Conservation (phyloP, 2,888 invertebrate species). For the Ormyrus pomaceus region DNA sequence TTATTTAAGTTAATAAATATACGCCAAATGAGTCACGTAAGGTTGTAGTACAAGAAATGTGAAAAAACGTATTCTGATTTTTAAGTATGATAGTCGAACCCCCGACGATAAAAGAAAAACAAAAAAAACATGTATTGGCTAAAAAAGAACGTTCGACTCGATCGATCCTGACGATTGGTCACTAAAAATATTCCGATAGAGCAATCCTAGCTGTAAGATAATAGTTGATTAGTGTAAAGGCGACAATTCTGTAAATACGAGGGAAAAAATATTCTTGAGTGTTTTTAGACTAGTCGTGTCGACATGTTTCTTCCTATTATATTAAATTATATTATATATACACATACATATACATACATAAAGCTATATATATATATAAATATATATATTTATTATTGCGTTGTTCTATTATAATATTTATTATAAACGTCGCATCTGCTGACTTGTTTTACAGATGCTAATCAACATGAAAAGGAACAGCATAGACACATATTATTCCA, state of each 20-base stretch:
- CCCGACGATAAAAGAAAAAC: conserved; percentile 8
- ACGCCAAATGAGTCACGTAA: conserved; percentile 39
- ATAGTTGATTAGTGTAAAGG: conserved; percentile 63
- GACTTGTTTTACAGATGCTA: conserved; percentile 65
- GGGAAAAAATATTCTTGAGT: conserved; percentile 65
- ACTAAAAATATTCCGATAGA: conserved; percentile 51
- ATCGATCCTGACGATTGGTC: conserved; percentile 56
- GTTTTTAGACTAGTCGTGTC: conserved; percentile 73
- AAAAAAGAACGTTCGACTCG: conserved; percentile 45
- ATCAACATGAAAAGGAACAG: conserved; percentile 53
- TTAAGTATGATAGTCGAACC: conserved; percentile 16
- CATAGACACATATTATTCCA: conserved; percentile 49
- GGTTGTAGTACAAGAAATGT: conserved; percentile 45
- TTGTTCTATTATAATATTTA: conserved; percentile 75
- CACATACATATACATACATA: conserved; percentile 63
- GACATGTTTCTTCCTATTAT: conserved; percentile 73
- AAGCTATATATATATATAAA: conserved; percentile 59
- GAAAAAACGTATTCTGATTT: conserved; percentile 50
- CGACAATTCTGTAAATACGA: conserved; percentile 68
- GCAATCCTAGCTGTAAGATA: conserved; percentile 65
- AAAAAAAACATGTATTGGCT: conserved; percentile 20
- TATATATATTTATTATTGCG: conserved; percentile 75
- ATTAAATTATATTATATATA: conserved; percentile 66
- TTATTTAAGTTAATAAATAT: conserved; percentile 48
- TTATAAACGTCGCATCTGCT: conserved; percentile 67